Conservation (phyloP, 2,113 vertebrate species). For the Vulpes ferrilata region DNA sequence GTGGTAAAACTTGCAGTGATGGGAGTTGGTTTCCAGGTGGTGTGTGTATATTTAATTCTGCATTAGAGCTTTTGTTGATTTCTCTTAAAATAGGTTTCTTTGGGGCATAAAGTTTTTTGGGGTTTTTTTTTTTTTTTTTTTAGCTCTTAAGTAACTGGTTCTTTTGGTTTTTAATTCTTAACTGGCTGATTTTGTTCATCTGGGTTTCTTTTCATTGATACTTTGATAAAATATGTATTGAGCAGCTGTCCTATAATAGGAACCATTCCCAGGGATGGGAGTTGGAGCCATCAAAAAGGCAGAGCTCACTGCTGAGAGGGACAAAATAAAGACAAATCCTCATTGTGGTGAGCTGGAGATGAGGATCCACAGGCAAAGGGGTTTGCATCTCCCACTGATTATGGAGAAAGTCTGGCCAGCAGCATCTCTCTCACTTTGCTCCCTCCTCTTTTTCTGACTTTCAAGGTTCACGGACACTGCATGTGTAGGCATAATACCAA, state of each 20-base stretch:
- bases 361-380: neutral
- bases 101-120: neutral
- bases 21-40: neutral
- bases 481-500: constrained; percentile 98
- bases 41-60: neutral
- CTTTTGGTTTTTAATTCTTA: neutral
- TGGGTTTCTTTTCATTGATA: constrained; percentile 5
- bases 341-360: neutral
- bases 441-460: constrained; percentile 1
- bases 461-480: constrained; percentile 97
- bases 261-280: neutral
- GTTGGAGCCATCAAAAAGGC: neutral
- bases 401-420: neutral
- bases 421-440: neutral
- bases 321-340: neutral
- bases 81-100: neutral
- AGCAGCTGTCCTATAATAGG: neutral
- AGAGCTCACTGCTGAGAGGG: neutral
- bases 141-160: neutral
- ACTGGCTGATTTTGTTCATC: constrained; percentile 3
- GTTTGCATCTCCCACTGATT: neutral
- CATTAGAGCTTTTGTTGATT: neutral
- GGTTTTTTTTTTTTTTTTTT: neutral
- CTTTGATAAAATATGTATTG: neutral
- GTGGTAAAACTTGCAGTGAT: neutral